Conservation (phyloP, 92 coral and sea anemone species). For the Palythoa grandis region DNA sequence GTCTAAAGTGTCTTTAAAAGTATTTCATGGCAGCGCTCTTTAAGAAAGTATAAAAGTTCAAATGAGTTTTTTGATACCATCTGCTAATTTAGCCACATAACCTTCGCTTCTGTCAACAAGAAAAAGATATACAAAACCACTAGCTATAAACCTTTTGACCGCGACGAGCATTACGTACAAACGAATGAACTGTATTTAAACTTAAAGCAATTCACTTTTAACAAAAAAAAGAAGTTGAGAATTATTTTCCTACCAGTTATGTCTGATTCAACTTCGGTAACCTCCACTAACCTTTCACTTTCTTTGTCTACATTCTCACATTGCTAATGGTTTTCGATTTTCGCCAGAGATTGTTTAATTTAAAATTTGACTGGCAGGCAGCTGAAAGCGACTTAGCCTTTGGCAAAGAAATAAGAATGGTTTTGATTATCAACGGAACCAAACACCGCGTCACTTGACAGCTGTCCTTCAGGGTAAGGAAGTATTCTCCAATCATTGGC, state of each 20-base stretch:
- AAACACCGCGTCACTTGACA: conserved; percentile 8
- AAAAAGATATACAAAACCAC: not conserved
- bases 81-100: not conserved
- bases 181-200: not conserved
- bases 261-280: not conserved
- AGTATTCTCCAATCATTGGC: not conserved
- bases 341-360: conserved; percentile 5
- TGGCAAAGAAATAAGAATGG: conserved; percentile 19
- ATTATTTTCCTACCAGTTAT: not conserved
- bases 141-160: not conserved
- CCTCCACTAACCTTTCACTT: not conserved
- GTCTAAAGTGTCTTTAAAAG: not conserved
- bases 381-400: conserved; percentile 27
- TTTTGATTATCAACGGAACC: conserved; percentile 13
- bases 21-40: not conserved
- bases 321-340: not conserved
- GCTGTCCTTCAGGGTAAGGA: conserved; percentile 15
- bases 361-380: not conserved
- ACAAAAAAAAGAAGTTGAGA: not conserved
- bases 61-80: conserved; percentile 16
- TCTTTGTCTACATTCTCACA: not conserved
- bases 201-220: not conserved
- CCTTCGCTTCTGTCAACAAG: conserved; percentile 15
- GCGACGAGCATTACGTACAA: not conserved
- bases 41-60: not conserved